Conservation (phyloP, 2,888 invertebrate genomes). For the Drosophila stalkeri region DNA sequence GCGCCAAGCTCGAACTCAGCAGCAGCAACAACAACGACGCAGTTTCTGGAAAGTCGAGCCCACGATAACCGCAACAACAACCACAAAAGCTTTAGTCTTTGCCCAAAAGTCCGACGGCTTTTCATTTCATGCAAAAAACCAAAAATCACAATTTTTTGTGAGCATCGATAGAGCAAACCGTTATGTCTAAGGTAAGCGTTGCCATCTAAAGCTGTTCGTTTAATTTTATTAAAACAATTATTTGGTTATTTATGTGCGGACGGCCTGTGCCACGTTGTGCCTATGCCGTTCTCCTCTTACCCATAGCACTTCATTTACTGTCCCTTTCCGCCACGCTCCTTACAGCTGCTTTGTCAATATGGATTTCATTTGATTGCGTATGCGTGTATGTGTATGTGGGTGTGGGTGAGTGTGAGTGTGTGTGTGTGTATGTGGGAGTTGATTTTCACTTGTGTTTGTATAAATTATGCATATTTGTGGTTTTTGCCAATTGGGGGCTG, state of each 20-base stretch:
- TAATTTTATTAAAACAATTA: constrained; percentile 71
- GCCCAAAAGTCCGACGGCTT: constrained; percentile 55
- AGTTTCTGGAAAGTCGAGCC: constrained; percentile 29
- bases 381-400: constrained; percentile 12
- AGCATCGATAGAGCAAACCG: constrained; percentile 6
- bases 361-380: constrained; percentile 58
- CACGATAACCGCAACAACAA: constrained; percentile 32
- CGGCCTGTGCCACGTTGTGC: constrained; percentile 13
- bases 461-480: constrained; percentile 74
- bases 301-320: constrained; percentile 9
- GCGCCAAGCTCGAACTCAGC: constrained; percentile 21
- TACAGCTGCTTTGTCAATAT: constrained; percentile 60
- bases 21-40: constrained; percentile 18
- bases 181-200: constrained; percentile 76
- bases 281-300: constrained; percentile 16
- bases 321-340: constrained; percentile 5
- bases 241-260: constrained; percentile 58
- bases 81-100: constrained; percentile 28
- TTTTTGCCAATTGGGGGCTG: constrained; percentile 33
- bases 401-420: constrained; percentile 3
- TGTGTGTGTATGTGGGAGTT: constrained; percentile 29
- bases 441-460: constrained; percentile 62
- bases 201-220: constrained; percentile 45
- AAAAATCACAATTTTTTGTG: constrained; percentile 20
- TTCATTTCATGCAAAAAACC: constrained; percentile 24